These are phyloP conservation scores for Cheilosia soror DNA, from an alignment of 2,888 invertebrate genomes.

Conservation along the genomic window DNA sequence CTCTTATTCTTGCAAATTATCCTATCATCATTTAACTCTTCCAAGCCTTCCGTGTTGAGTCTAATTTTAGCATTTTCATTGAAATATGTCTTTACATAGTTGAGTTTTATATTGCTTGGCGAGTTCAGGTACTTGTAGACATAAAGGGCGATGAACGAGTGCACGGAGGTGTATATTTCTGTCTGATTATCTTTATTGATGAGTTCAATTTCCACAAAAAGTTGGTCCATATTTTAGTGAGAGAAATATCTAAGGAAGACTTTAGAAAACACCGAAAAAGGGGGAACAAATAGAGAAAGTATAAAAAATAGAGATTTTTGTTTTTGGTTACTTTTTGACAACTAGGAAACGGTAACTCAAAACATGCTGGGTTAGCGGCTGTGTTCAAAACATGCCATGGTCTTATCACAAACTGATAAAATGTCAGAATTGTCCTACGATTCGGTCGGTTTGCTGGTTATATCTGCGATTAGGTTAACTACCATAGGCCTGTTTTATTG, in stretches of 20 bases:
- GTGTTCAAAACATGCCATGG: conserved; percentile 24
- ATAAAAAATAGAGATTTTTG: conserved; percentile 46
- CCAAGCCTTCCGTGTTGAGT: conserved; percentile 78
- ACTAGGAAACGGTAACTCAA: background rate
- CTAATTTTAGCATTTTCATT: conserved; percentile 77
- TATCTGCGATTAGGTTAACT: no score
- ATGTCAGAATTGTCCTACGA: background rate
- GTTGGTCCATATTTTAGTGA: conserved; percentile 80
- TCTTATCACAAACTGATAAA: background rate
- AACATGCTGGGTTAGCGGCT: conserved; percentile 20
- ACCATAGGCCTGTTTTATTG: no score
- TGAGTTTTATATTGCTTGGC: conserved; percentile 83
- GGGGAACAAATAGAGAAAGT: conserved; percentile 58
- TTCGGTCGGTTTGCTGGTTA: no score
- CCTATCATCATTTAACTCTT: conserved; percentile 80
- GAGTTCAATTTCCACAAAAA: conserved; percentile 82
- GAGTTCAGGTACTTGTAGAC: conserved; percentile 86
- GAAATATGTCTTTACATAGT: conserved; percentile 81
- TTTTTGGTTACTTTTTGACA: conserved; percentile 56
- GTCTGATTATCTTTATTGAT: conserved; percentile 79
- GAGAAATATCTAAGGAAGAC: conserved; percentile 28
- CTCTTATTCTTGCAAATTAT: conserved; percentile 80
- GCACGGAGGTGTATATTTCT: conserved; percentile 85
- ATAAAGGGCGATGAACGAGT: conserved; percentile 87
- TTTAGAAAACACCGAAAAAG: conserved; percentile 25